Conservation (phyloP, 2,888 invertebrate genomes). For the Oithona nana region DNA sequence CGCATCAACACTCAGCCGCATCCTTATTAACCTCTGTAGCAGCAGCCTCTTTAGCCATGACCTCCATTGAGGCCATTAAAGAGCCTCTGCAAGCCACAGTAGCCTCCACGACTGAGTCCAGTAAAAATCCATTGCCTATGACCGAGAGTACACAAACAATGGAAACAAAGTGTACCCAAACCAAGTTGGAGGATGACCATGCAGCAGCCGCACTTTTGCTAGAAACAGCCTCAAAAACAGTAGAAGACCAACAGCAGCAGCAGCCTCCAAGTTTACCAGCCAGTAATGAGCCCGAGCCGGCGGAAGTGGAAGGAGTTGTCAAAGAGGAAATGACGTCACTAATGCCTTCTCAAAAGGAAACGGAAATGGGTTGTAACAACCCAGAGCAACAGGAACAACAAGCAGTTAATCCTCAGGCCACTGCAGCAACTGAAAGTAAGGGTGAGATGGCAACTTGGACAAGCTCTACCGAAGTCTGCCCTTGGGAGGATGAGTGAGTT, state of each 20-base stretch:
- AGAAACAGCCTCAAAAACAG: not conserved
- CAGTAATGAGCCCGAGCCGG: not conserved
- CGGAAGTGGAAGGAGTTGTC: not conserved
- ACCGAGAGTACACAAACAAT: not conserved
- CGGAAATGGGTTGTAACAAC: not conserved
- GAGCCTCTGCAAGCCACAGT: not conserved
- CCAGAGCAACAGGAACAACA: not conserved
- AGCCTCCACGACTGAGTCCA: not conserved
- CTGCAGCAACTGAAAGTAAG: not conserved
- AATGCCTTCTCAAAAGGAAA: not conserved
- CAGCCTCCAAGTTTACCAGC: not conserved
- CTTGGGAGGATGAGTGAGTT: slow-evolving; percentile 90
- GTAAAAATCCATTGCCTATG: not conserved
- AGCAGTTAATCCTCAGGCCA: no score
- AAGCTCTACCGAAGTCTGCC: slow-evolving; percentile 47
- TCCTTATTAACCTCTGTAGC: not conserved
- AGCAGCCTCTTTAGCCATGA: not conserved
- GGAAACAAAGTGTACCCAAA: slow-evolving; percentile 7
- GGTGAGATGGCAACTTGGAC: slow-evolving; percentile 5
- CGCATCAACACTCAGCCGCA: not conserved
- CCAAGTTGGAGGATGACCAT: not conserved
- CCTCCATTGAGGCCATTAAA: not conserved
- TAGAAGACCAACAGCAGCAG: not conserved
- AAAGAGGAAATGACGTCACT: not conserved
- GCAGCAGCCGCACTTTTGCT: not conserved